phyloP scores from a whole-genome alignment of 2,888 invertebrate species.

The Drosophila suboccidentalis region DNA sequence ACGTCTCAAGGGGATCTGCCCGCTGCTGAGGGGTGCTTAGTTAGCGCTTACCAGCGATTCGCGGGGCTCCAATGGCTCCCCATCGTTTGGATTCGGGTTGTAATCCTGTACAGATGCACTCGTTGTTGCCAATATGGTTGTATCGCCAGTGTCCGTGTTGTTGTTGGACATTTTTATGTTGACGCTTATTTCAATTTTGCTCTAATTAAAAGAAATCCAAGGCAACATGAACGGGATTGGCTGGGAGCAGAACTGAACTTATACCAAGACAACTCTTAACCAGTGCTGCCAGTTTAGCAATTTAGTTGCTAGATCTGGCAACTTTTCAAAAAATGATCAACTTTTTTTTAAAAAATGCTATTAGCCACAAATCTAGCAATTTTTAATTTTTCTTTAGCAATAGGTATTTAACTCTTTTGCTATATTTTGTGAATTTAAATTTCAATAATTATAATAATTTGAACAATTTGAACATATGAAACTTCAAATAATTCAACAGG shows the following conservation, averaged over 20 bases:
- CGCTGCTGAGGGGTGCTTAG: neutral
- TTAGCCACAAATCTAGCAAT: too few species aligned
- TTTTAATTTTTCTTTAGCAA: too few species aligned
- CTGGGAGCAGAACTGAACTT: constrained; percentile 14
- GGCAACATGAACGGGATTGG: constrained; percentile 33
- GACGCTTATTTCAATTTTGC: constrained; percentile 84
- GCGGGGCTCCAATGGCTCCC: constrained; percentile 68
- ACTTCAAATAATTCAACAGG: too few species aligned
- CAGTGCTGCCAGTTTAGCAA: too few species aligned
- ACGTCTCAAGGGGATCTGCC: constrained; percentile 22
- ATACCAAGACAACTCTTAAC: too few species aligned
- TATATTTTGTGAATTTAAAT: too few species aligned
- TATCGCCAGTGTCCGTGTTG: constrained; percentile 85
- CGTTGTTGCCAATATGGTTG: constrained; percentile 64
- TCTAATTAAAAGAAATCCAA: constrained; percentile 33
- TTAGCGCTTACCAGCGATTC: constrained; percentile 81
- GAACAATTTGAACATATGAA: too few species aligned
- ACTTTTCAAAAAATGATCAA: too few species aligned
- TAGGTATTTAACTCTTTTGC: too few species aligned
- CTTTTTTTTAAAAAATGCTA: too few species aligned
- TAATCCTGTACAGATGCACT: constrained; percentile 59
- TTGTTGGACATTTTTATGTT: constrained; percentile 83
- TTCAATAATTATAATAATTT: too few species aligned
- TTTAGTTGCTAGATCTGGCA: too few species aligned
- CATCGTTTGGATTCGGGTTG: constrained; percentile 39